Evolutionary conservation across 2,797 vertebrate genomes (phyloP), one percentile per base, ranked within the genome.

Genomic region (Lacerta viridis): DNA sequence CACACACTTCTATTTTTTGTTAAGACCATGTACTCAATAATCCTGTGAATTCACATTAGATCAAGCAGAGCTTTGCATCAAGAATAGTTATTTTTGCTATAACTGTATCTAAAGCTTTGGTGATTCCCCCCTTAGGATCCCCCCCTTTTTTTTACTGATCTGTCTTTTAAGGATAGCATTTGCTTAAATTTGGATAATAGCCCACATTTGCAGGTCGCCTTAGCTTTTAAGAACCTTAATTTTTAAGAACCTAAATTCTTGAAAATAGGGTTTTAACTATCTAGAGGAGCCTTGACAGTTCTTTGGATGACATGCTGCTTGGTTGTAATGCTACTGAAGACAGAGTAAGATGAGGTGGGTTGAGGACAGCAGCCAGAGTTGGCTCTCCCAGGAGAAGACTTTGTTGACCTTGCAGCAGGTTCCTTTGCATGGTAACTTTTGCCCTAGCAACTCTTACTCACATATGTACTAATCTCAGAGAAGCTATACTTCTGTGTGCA

Each of bases 51-150:
- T 27, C 39, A 84, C 90, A 88, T 90, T 90, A 91, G 88, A 89
- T 93, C 71, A 81, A 92, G 61, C 84, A 66, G 83, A 91, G 84
- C 83, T 96, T 92, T 94, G 50, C 39, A 84, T 87, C 90, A 87
- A 91, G 90, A 91, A 55, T 85, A 76, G 69, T 61, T 61, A 68
- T 93, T 94, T 59, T 92, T 84, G 75, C 61, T 93, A 1, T 89
- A 92, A 25, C 87, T 83, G 86, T 61, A 93, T 92, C 82, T 91
- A 90, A 93, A 93, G 91, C 81, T 92, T 93, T 87, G 3, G 2
- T 82, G 64, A 69, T 92, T 94, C 46, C 93, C 77, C 3, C 25
- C 77, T 18, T 78, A 68, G 43, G 41, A 91, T 92, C 83, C 87
- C 13, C 88, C 3, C 3, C 3, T 36, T 66, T 74, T 4, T n/a